Percentiles rank a stretch among this genome's conserved stretches.
phyloP scores from a whole-genome alignment of 2,113 vertebrate species.

The Archocentrus centrarchus region DNA sequence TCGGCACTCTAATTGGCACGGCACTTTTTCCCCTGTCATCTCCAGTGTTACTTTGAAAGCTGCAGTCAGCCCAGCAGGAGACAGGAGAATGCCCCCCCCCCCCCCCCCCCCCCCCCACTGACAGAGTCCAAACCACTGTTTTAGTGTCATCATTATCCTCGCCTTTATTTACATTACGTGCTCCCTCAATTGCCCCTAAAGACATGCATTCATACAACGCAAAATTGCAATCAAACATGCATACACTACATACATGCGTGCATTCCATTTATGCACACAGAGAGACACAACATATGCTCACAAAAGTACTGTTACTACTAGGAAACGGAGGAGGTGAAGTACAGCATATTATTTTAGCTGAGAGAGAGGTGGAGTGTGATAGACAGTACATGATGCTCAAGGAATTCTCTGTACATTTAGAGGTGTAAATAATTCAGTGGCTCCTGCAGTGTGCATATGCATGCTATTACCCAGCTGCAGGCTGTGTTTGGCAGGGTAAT shows the following conservation, averaged over 20 bases:
- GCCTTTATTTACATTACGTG: conserved; percentile 61
- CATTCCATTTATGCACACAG: background rate
- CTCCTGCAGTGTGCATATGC: conserved; percentile 57
- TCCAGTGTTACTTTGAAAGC: conserved; percentile 70
- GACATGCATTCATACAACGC: conserved; percentile 21
- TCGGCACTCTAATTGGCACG: conserved; percentile 72
- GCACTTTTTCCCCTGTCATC: conserved; percentile 67
- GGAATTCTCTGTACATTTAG: conserved; percentile 65
- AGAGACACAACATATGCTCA: background rate
- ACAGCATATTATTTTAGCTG: conserved; percentile 21
- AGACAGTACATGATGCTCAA: conserved; percentile 27
- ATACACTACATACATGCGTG: background rate
- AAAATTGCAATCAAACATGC: background rate
- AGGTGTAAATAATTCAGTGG: conserved; percentile 74
- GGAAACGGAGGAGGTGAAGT: background rate
- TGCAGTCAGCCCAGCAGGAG: conserved; percentile 68
- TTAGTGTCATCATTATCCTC: conserved; percentile 60
- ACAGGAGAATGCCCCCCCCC: conserved; percentile 26
- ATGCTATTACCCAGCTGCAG: conserved; percentile 56
- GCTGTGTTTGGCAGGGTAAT: conserved; percentile 41
- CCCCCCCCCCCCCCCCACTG: background rate
- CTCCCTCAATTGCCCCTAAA: conserved; percentile 30
- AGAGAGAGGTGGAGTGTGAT: conserved; percentile 13
- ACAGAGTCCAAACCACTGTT: conserved; percentile 64
- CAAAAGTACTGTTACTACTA: background rate